Percentiles rank a stretch among this genome's conserved stretches.
Conservation (phyloP, 1,140 invertebrate genomes). For the Apis dorsata region DNA sequence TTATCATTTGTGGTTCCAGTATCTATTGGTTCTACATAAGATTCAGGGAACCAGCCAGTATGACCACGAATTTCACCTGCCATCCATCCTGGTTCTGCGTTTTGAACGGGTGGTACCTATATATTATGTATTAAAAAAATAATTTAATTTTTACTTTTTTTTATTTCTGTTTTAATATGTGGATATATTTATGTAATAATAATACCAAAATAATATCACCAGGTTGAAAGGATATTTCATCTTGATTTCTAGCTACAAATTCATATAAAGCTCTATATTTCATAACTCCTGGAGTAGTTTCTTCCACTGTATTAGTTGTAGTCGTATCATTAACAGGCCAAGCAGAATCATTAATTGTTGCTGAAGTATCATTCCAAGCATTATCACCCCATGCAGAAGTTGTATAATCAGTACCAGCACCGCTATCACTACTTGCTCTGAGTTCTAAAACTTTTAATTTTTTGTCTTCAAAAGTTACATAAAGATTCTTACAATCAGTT, state of each 20-base stretch:
- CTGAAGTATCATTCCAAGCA: conserved; percentile 74
- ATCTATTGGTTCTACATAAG: conserved; percentile 94
- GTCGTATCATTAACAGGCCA: conserved; percentile 81
- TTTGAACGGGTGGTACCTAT: conserved; percentile 90
- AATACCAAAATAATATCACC: conserved; percentile 94
- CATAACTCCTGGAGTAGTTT: conserved; percentile 79
- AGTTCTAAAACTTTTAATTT: conserved; percentile 79
- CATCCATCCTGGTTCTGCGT: conserved; percentile 97
- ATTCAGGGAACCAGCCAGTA: conserved; percentile 98
- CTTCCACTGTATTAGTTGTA: conserved; percentile 63
- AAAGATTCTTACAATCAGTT: conserved; percentile 82
- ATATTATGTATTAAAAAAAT: conserved; percentile 54
- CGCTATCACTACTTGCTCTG: conserved; percentile 42
- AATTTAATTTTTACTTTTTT: neutral
- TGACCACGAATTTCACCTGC: conserved; percentile 93
- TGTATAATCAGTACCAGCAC: conserved; percentile 59
- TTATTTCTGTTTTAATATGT: neutral
- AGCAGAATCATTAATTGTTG: conserved; percentile 72
- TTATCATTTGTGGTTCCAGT: conserved; percentile 57
- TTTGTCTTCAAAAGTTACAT: conserved; percentile 82
- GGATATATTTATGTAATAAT: neutral
- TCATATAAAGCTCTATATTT: conserved; percentile 96
- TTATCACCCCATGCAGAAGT: conserved; percentile 67
- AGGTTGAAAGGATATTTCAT: conserved; percentile 96
- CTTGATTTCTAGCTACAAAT: conserved; percentile 94